A percentile compares a stretch with the other conserved stretches of the same genome.
Conservation (phyloP, 2,797 vertebrate species). For the Mico argentatus region DNA sequence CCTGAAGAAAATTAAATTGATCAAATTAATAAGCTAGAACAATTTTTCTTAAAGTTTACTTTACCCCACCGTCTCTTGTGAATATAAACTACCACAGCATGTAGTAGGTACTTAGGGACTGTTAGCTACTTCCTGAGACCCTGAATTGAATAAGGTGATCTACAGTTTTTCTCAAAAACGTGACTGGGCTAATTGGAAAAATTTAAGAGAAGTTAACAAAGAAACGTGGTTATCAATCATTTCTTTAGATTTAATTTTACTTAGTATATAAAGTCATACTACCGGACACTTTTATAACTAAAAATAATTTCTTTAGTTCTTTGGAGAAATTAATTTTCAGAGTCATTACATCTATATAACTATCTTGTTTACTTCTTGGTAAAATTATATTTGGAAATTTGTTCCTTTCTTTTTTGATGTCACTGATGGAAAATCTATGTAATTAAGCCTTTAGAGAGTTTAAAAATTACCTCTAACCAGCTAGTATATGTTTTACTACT, state of each 20-base stretch:
- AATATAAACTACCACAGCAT: not conserved
- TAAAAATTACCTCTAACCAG: not conserved
- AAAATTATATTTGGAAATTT: constrained; percentile 3
- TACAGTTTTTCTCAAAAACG: not conserved
- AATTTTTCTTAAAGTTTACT: not conserved
- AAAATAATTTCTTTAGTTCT: not conserved
- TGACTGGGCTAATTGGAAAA: not conserved
- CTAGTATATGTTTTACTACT: not conserved
- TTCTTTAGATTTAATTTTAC: not conserved
- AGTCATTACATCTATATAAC: not conserved
- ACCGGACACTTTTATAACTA: not conserved
- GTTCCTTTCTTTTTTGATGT: not conserved
- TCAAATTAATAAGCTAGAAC: not conserved
- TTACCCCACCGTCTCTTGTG: not conserved
- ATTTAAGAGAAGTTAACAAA: not conserved
- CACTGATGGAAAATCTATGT: not conserved
- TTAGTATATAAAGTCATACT: not conserved
- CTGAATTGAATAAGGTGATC: not conserved
- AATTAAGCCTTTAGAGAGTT: constrained; percentile 31
- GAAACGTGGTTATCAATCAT: not conserved
- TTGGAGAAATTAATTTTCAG: not conserved
- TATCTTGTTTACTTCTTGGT: not conserved
- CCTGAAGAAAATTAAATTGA: not conserved
- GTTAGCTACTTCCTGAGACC: not conserved
- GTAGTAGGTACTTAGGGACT: not conserved